Conservation (phyloP, 2,797 vertebrate species). For the Scolopax bukidnonensis region DNA sequence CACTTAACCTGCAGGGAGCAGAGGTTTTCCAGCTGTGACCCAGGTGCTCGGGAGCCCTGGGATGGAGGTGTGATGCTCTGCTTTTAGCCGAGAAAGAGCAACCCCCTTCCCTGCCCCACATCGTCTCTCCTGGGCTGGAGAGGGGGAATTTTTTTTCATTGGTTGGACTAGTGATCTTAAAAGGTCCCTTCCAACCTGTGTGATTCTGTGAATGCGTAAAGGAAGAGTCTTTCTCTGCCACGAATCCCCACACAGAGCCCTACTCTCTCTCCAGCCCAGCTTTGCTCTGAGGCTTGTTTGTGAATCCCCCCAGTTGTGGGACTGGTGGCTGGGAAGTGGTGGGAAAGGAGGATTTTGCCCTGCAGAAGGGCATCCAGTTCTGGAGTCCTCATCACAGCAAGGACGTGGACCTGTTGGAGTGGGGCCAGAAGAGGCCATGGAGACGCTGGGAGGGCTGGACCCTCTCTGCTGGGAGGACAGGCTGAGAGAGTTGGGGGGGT, state of each 20-base stretch:
- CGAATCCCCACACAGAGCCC: accelerated
- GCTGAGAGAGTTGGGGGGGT: too few species aligned
- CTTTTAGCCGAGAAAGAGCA: background rate
- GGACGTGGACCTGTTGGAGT: too few species aligned
- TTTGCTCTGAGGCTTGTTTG: background rate
- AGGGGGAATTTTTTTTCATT: background rate
- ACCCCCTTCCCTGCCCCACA: background rate
- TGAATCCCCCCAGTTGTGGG: background rate
- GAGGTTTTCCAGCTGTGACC: background rate
- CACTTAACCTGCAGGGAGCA: background rate
- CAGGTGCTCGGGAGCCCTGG: accelerated
- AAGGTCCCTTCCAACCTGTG: too few species aligned
- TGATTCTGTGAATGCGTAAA: too few species aligned
- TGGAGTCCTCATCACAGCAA: too few species aligned
- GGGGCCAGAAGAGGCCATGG: too few species aligned
- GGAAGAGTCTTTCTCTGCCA: background rate
- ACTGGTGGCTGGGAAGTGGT: background rate
- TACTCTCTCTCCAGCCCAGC: background rate
- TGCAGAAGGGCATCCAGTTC: background rate
- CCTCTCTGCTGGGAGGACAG: too few species aligned
- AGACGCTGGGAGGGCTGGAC: too few species aligned
- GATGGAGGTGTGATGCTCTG: background rate
- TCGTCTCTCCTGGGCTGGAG: background rate
- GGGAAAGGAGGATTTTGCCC: background rate
- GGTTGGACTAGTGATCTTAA: too few species aligned